Conservation (phyloP, 2,797 vertebrate genomes). For the Microchirus variegatus region DNA sequence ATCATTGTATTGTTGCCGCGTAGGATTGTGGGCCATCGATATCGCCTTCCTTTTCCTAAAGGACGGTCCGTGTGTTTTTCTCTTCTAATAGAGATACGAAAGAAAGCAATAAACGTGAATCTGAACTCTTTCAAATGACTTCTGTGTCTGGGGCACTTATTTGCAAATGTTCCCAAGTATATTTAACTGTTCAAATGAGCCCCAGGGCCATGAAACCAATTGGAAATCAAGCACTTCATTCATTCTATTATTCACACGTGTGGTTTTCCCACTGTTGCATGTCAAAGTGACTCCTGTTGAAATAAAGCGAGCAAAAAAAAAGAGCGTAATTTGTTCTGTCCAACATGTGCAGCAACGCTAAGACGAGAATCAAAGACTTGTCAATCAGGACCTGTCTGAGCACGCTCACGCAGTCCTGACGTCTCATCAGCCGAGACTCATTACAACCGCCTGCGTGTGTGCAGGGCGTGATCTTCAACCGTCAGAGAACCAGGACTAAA, state of each 20-base stretch:
- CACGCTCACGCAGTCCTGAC: neutral
- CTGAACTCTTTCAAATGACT: no score
- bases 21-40: no score
- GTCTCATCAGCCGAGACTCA: neutral
- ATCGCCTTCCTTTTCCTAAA: no score
- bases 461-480: no score
- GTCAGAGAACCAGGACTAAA: neutral
- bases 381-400: neutral
- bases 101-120: no score
- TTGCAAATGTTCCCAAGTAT: no score
- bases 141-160: no score
- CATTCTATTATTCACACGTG: neutral
- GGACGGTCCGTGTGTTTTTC: no score
- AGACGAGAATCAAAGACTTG: neutral
- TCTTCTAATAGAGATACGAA: no score
- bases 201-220: neutral
- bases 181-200: no score
- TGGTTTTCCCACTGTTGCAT: neutral
- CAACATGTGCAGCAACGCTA: neutral
- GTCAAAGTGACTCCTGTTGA: neutral
- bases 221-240: neutral
- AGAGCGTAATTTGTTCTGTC: neutral
- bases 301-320: neutral
- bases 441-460: no score
- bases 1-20: no score